Conservation (phyloP, 64 coral and sea anemone genomes). For the Stichodactyla helianthus region DNA sequence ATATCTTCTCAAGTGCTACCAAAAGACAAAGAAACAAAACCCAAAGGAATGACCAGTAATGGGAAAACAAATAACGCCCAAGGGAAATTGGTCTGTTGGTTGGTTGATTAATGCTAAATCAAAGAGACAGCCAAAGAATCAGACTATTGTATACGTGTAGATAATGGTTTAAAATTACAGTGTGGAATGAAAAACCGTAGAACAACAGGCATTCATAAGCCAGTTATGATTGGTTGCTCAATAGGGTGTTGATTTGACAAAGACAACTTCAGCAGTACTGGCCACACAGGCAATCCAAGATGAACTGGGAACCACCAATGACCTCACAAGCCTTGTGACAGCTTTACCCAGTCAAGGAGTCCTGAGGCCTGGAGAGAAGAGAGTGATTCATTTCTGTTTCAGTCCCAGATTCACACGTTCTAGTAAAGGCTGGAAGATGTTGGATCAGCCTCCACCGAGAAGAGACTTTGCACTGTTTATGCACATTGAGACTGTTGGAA, state of each 20-base stretch:
- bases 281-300: slow-evolving; percentile 54
- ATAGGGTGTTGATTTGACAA: slow-evolving; percentile 89
- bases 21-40: no score
- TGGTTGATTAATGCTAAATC: no score
- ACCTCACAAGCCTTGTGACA: slow-evolving; percentile 82
- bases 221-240: neutral
- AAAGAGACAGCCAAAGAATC: no score
- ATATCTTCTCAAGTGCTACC: no score
- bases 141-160: no score
- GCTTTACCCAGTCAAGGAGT: slow-evolving; percentile 83
- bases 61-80: no score
- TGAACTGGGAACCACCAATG: slow-evolving; percentile 62
- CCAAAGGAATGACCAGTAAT: no score
- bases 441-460: slow-evolving; percentile 71
- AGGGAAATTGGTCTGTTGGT: no score
- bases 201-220: neutral
- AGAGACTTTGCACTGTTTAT: slow-evolving; percentile 85
- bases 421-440: slow-evolving; percentile 54
- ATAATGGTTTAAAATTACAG: no score
- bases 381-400: slow-evolving; percentile 75
- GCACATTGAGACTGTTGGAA: slow-evolving; percentile 94
- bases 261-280: slow-evolving; percentile 69
- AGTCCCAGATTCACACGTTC: slow-evolving; percentile 80
- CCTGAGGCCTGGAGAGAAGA: slow-evolving; percentile 68
- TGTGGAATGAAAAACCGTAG: no score